phyloP scores from a whole-genome alignment of 2,797 vertebrate genomes.

The Phalanger gymnotis region DNA sequence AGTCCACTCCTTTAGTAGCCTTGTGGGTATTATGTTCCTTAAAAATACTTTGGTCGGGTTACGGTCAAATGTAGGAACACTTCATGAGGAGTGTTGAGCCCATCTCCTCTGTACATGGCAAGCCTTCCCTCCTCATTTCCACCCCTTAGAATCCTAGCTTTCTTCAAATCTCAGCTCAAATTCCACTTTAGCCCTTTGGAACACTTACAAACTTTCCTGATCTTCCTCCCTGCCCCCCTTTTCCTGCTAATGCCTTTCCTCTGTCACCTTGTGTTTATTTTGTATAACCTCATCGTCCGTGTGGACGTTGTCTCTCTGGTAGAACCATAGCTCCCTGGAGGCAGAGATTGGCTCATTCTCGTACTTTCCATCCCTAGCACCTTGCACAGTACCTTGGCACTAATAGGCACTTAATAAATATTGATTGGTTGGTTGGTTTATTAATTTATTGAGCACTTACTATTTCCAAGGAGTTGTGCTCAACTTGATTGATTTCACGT shows the following conservation, averaged over 20 bases:
- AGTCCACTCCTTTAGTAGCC: not conserved
- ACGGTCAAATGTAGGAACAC: not conserved
- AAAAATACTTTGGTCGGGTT: not conserved
- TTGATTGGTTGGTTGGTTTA: not conserved
- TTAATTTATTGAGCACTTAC: not conserved
- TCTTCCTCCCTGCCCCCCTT: not conserved
- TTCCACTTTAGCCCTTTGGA: not conserved
- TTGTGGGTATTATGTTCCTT: not conserved
- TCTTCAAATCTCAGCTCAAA: not conserved
- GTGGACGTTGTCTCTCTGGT: not conserved
- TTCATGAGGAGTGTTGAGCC: not conserved
- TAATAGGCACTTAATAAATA: not conserved
- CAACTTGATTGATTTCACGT: slow-evolving; percentile 2
- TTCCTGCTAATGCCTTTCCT: not conserved
- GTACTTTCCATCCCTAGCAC: not conserved
- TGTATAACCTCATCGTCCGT: not conserved
- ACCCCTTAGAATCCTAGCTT: not conserved
- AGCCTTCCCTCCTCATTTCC: not conserved
- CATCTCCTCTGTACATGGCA: not conserved
- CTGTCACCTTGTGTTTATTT: not conserved
- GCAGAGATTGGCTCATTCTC: not conserved
- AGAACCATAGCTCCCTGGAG: not conserved
- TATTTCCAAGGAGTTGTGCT: slow-evolving; percentile 3
- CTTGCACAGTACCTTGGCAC: not conserved
- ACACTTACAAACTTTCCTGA: not conserved